These are phyloP conservation scores for Tautogolabrus adspersus DNA, from an alignment of 2,113 vertebrate species.

Conservation along the genomic window DNA sequence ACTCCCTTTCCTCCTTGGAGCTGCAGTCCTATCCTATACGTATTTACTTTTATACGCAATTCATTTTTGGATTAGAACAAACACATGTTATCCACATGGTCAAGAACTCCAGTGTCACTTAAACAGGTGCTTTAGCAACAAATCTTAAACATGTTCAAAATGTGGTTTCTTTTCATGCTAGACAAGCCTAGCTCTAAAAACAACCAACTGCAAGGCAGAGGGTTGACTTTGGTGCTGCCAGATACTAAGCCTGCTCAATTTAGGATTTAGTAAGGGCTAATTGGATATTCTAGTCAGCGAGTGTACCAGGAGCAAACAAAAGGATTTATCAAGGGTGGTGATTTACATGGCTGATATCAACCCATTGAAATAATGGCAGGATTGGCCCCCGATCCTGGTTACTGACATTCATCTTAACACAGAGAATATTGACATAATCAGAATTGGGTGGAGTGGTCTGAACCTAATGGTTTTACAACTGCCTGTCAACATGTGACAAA, in stretches of 20 bases:
- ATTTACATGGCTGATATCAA: conserved; percentile 9
- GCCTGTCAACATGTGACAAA: background rate
- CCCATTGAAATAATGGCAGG: background rate
- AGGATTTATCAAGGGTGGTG: conserved; percentile 2
- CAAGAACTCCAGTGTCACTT: background rate
- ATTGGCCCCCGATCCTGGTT: background rate
- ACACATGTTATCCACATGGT: background rate
- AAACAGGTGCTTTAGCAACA: background rate
- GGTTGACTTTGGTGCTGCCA: background rate
- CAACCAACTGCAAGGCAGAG: background rate
- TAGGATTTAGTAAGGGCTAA: background rate
- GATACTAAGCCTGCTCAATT: background rate
- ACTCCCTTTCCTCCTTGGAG: too few relatives aligned
- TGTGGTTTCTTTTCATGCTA: too few relatives aligned
- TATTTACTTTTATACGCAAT: too few relatives aligned
- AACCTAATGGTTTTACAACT: background rate
- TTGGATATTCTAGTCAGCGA: background rate
- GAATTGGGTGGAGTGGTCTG: background rate
- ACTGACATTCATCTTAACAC: conserved; percentile 5
- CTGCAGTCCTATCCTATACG: too few relatives aligned
- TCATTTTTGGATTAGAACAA: background rate
- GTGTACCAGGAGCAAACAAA: conserved; percentile 3
- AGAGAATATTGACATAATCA: background rate
- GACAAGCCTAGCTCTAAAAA: too few relatives aligned
- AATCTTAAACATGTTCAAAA: background rate